Evolutionary conservation across 2,888 invertebrate species (phyloP).

Genomic region (Cepaea hortensis): DNA sequence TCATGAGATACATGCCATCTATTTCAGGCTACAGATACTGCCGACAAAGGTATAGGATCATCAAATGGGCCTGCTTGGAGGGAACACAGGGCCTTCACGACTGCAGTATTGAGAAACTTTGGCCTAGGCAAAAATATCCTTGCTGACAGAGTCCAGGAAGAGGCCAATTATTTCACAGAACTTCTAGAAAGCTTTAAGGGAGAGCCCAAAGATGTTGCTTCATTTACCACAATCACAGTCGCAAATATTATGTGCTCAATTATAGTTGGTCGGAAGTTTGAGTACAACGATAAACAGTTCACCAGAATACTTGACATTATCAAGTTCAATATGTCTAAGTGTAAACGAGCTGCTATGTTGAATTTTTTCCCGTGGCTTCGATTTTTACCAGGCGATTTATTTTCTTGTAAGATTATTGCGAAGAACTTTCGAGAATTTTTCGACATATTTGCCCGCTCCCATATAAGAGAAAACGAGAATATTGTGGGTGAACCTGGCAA

Average conservation of each 20-base stretch:
- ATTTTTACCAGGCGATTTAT: conserved; percentile 33
- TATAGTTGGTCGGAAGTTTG: conserved; percentile 28
- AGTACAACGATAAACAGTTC: conserved; percentile 32
- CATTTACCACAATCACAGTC: not conserved
- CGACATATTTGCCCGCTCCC: not conserved
- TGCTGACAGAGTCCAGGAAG: conserved; percentile 12
- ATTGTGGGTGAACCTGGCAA: not conserved
- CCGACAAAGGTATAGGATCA: not conserved
- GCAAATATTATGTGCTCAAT: conserved; percentile 30
- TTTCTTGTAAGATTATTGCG: not conserved
- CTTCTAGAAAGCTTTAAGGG: conserved; percentile 4
- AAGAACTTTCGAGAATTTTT: not conserved
- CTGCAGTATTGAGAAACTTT: not conserved
- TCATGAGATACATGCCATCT: not conserved
- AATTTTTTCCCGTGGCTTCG: conserved; percentile 20
- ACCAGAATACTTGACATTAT: not conserved
- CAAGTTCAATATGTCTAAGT: not conserved
- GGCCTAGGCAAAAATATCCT: conserved; percentile 34
- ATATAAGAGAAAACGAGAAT: not conserved
- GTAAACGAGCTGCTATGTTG: not conserved
- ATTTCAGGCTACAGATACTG: not conserved
- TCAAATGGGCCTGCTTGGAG: conserved; percentile 8
- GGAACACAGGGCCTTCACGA: conserved; percentile 6
- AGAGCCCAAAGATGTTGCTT: not conserved
- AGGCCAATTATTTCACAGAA: conserved; percentile 10